Percentiles rank a stretch among this genome's conserved stretches.
Evolutionary conservation across 2,888 invertebrate species (phyloP).

Genomic region (Anorthoa munda): DNA sequence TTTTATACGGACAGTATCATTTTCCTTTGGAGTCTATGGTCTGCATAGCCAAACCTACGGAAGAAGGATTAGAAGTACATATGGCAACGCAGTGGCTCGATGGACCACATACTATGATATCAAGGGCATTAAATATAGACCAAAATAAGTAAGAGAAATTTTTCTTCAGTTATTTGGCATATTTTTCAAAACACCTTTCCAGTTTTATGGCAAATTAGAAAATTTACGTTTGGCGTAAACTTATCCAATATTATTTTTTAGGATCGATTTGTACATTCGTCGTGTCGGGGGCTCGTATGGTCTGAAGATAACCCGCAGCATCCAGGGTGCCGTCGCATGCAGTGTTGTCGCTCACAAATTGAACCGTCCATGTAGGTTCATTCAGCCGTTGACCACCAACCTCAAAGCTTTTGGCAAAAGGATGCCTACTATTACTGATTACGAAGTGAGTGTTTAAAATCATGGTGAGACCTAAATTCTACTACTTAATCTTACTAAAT

Average conservation of each 20-base stretch:
- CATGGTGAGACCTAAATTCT: no score
- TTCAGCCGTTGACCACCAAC: conserved; percentile 91
- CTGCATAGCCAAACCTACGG: conserved; percentile 92
- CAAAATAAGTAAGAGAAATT: conserved; percentile 83
- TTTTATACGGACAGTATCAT: conserved; percentile 92
- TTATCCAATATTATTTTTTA: conserved; percentile 67
- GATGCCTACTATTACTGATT: conserved; percentile 82
- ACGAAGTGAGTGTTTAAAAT: no score
- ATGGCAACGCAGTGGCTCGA: conserved; percentile 91
- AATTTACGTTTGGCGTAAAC: not conserved
- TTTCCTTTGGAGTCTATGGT: conserved; percentile 94
- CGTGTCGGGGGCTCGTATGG: conserved; percentile 91
- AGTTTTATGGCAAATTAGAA: not conserved
- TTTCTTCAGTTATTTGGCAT: no score
- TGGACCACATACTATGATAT: conserved; percentile 86
- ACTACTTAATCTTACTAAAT: no score
- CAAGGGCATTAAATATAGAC: conserved; percentile 86
- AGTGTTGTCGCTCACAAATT: conserved; percentile 92
- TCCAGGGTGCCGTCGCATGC: conserved; percentile 91
- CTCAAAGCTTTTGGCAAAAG: conserved; percentile 91
- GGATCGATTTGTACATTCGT: conserved; percentile 91
- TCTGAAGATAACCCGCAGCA: conserved; percentile 92
- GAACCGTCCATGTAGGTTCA: conserved; percentile 92
- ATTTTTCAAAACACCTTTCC: no score
- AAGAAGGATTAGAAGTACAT: conserved; percentile 93